Evolutionary conservation across 2,888 invertebrate species (phyloP).

Genomic region (Aspidiotus rigidus): DNA sequence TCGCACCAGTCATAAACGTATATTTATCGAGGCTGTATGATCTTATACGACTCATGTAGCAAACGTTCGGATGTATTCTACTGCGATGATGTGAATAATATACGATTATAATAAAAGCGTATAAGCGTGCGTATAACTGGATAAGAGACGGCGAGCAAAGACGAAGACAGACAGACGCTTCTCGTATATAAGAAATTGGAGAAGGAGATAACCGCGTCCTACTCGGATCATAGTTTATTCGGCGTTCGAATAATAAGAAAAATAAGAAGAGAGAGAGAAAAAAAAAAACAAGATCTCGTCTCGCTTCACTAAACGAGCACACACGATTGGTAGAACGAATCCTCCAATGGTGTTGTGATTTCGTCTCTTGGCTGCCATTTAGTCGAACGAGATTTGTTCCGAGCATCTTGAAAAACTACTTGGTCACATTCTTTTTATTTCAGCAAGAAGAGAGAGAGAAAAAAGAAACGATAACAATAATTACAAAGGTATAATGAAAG

Average conservation of each 20-base stretch:
- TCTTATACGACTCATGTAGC: no score
- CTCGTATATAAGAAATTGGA: no score
- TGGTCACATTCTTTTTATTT: background rate
- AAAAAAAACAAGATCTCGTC: background rate
- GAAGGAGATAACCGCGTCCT: no score
- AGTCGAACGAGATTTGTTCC: background rate
- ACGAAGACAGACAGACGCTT: background rate
- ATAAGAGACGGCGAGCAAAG: background rate
- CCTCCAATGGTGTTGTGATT: slow-evolving; percentile 13
- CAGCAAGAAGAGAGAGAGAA: background rate
- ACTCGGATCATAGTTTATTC: no score
- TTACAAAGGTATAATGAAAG: background rate
- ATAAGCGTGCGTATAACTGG: background rate
- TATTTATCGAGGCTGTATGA: no score
- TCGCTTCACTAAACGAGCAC: slow-evolving; percentile 11
- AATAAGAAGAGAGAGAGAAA: background rate
- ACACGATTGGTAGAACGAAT: slow-evolving; percentile 21
- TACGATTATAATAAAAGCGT: background rate
- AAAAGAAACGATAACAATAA: slow-evolving; percentile 4
- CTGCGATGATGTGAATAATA: background rate
- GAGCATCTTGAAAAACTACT: background rate
- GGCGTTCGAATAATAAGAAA: background rate
- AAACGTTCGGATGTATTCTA: no score
- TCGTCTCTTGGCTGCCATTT: slow-evolving; percentile 12
- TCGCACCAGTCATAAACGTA: no score